Evolutionary conservation across 2,797 vertebrate species (phyloP).

Genomic region (Pelochelys cantorii): DNA sequence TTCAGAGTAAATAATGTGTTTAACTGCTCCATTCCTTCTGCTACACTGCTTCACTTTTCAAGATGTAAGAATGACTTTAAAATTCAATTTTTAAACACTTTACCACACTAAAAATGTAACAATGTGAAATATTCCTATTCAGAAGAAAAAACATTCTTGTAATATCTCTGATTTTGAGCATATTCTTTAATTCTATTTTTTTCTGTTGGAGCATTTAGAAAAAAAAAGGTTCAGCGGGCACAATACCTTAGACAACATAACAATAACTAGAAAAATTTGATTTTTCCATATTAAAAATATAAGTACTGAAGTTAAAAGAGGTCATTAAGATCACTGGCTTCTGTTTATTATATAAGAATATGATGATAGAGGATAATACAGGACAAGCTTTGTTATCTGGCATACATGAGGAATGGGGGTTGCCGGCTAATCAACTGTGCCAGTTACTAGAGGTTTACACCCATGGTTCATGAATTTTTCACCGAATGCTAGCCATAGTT

Average conservation of each 20-base stretch:
- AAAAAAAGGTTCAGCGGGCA: slow-evolving; percentile 49
- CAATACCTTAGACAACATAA: slow-evolving; percentile 47
- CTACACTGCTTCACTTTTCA: neutral
- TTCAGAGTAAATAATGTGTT: neutral
- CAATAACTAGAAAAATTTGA: neutral
- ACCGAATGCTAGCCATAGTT: too few relatives aligned
- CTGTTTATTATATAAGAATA: neutral
- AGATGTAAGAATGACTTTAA: neutral
- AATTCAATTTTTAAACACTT: neutral
- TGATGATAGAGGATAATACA: neutral
- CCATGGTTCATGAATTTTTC: too few relatives aligned
- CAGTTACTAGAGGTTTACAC: too few relatives aligned
- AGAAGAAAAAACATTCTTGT: neutral
- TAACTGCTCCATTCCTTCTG: neutral
- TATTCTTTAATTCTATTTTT: neutral
- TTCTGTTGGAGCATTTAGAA: slow-evolving; percentile 63
- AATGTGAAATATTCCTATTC: neutral
- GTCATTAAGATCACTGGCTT: neutral
- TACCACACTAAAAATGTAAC: neutral
- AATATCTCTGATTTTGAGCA: neutral
- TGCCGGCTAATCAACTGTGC: too few relatives aligned
- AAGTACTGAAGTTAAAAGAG: neutral
- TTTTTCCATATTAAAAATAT: neutral
- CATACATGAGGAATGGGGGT: too few relatives aligned
- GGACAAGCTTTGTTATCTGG: too few relatives aligned